Evolutionary conservation across 2,888 invertebrate genomes (phyloP), one percentile per base, ranked within the genome.

Genomic region (Agrotis exclamationis): DNA sequence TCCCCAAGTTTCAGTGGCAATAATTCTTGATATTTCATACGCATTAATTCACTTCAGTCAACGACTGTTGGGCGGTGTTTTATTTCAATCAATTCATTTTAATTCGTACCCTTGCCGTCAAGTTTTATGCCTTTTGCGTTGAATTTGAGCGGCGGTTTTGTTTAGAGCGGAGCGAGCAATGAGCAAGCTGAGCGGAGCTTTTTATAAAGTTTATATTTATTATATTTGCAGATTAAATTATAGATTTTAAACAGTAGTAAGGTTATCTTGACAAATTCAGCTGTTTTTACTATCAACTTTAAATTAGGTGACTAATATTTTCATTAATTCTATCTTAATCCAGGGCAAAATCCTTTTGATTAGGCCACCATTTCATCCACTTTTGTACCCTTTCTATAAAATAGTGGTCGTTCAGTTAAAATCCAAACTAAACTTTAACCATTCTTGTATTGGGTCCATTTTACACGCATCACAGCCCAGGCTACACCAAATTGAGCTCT

Each of bases 81-180:
- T 81, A 86, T 86, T 86, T 83, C 84, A 85, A 86, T 82, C 82
- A 83, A 86, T 86, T 86, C 80, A 70, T 83, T 86, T 85, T 83
- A 82, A 82, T 84, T 85, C 74, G 56, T 64, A 76, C 70, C 68
- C 70, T 60, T 63, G 56, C 76, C 56, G 69, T 76, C 74, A 75
- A 76, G 76, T 83, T 85, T 81, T 84, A 83, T 76, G 74, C 70
- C 70, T 79, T 74, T 63, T 22, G 72, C 54, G 48, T 56, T 51
- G 71, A 68, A 76, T 63, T 79, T 56, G 47, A 74, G 18, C 22
- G 39, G 50, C 50, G 63, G 71, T 20, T 24, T 48, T n/a, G 3
- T 58, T 60, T 47, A 18, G 3, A 76, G 72, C 76, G 67, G 47
- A 64, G 63, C 63, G 48, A 60, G 69, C 3, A 74, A 67, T 56